These are phyloP conservation scores for Anguilla anguilla DNA, from an alignment of 2,797 vertebrate genomes.

Conservation along the genomic window DNA sequence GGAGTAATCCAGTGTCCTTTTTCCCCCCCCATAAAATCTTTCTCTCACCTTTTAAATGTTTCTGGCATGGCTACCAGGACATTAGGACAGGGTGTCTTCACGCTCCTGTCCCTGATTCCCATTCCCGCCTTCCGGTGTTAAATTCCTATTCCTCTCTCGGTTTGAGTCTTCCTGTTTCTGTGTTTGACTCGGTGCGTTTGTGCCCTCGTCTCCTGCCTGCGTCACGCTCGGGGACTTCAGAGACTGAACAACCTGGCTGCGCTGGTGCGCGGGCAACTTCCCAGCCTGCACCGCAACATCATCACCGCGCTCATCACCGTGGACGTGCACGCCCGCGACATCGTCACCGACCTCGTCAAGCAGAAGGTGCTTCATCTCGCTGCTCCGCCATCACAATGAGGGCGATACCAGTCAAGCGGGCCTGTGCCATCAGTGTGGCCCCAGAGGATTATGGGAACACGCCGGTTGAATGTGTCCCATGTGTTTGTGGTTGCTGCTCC, in stretches of 20 bases:
- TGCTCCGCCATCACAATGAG: neutral
- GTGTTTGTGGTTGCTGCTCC: constrained; percentile 17
- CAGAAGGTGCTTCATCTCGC: constrained; percentile 67
- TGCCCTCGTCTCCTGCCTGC: neutral
- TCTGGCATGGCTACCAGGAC: neutral
- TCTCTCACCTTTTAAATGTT: neutral
- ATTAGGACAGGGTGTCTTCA: neutral
- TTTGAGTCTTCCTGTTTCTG: neutral
- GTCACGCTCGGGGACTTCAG: constrained; percentile 53
- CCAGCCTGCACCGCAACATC: constrained; percentile 82
- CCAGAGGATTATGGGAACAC: neutral
- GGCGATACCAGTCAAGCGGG: neutral
- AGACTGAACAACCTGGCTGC: constrained; percentile 84
- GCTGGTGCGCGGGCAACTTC: constrained; percentile 78
- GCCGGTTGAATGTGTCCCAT: neutral
- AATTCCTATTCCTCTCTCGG: neutral
- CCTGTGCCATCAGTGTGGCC: neutral
- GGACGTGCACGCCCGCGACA: constrained; percentile 85
- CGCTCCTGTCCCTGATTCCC: neutral
- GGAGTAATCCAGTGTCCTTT: neutral
- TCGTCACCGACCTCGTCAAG: constrained; percentile 79
- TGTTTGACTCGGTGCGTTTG: neutral
- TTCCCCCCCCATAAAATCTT: too few relatives aligned
- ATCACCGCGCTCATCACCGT: constrained; percentile 87
- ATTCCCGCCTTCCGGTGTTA: neutral